Base-by-base conservation (phyloP, 2,797 vertebrate genomes). In the Dendrocincla fuliginosa region DNA sequence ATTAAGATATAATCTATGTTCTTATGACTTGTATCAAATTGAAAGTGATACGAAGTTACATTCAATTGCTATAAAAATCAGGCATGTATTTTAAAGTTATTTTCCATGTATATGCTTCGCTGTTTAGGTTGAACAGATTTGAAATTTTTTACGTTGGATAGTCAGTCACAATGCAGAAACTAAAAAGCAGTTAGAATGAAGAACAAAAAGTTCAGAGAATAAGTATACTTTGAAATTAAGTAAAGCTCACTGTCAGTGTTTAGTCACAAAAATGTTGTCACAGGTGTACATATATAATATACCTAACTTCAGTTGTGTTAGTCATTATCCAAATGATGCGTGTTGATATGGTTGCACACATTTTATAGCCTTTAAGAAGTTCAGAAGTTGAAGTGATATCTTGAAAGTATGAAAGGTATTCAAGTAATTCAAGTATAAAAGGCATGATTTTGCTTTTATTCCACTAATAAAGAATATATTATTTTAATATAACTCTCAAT, bases 81-180 rank as follows among this genome's bases (percentile, higher is more conserved):
- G 57, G 8, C 59, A 78, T 84, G 27, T 77, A 67, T 76, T 74
- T 87, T 85, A 39, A 87, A 76, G n/a, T 30, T 65, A 5, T 79
- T 94, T 95, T 73, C 74, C 18, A 6, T 74, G 25, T 85, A 41
- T 61, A 33, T 5, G 2, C 56, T 86, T 91, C 33, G 71, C 32
- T 85, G 35, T 85, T 95, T 73, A 91, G 73, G 42, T 94, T 93
- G 49, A 75, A 41, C 47, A 76, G 47, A 63, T 78, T 81, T 88
- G 82, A 91, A 70, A 87, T 82, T 64, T 28, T 33, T 12, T 56
- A 63, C 73, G 7, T 56, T 77, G 69, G 46, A 49, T 87, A 75
- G 76, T 82, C 56, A 71, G 61, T 86, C 42, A 47, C 79, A 92
- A 56, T 79, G 55, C 76, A 37, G 84, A 73, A 89, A 88, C 32